Base-by-base conservation (phyloP, 2,113 vertebrate species). In the Glaucidium brasilianum region DNA sequence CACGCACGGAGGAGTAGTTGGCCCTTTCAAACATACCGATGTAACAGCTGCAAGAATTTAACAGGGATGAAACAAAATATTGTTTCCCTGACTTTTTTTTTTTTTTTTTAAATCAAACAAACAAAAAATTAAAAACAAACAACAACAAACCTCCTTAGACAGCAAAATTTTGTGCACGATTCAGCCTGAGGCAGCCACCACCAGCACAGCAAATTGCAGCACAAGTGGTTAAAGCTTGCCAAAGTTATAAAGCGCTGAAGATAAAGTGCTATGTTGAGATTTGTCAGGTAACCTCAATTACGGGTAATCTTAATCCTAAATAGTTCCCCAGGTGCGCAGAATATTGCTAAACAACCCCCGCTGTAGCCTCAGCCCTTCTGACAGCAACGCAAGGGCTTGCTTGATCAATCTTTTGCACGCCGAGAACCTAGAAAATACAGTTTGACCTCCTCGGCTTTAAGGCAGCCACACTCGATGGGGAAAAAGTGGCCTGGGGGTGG, bases 401-500 rank as follows among this genome's bases (percentile, higher is more conserved):
- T 16, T 22, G 11, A 7, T 2, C 35, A 6, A 41, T 25, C 35
- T 58, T 20, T 11, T 37, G 21, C 55, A 13, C 15, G 0, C 12
- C 2, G 12, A 20, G 17, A 67, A 47, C 5, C 3, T 5, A 6
- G 43, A 56, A 15, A 60, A 4, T 8, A 6, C 1, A 47, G 45
- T 9, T n/a, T 34, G 15, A 27, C 30, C 11, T 27, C 1, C 21
- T 9, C 52, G 22, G 26, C 30, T 41, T 5, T 0, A 20, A 25
- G 43, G 5, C 34, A n/a, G 32, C n/a, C 5, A 47, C 3, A 11
- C 0, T 0, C 8, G 3, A 11, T 1, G 6, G 1, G 27, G 5
- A 3, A 34, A 86, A 34, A 17, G 6, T 12, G 26, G 3, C 10
- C 19, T 45, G 0, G 3, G 10, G 13, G 7, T 17, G 45, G 32